Conservation (phyloP, 2,888 invertebrate species). For the Allophyes oxyacanthae region DNA sequence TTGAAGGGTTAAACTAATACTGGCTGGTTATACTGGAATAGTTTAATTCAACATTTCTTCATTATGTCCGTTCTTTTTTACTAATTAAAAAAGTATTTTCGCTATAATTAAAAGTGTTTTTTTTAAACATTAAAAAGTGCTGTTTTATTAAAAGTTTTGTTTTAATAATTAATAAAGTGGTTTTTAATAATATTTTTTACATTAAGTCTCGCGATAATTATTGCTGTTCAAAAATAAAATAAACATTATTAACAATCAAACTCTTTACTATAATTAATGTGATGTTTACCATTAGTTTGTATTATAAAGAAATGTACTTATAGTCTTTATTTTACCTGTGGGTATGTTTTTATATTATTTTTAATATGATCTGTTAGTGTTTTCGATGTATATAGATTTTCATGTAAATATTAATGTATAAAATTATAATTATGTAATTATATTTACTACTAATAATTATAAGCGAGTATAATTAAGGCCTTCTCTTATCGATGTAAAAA, state of each 20-base stretch:
- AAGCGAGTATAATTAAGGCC: constrained; percentile 48
- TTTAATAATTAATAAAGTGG: too few relatives aligned
- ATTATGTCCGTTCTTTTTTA: too few relatives aligned
- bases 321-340: constrained; percentile 52
- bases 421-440: constrained; percentile 58
- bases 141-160: too few relatives aligned
- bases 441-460: constrained; percentile 53
- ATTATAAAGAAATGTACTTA: constrained; percentile 52
- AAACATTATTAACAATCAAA: constrained; percentile 7
- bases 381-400: constrained; percentile 72
- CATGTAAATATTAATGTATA: constrained; percentile 77
- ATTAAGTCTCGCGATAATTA: constrained; percentile 5
- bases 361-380: constrained; percentile 77
- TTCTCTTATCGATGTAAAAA: constrained; percentile 49
- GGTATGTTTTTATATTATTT: constrained; percentile 57
- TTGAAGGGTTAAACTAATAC: too few relatives aligned
- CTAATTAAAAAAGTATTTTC: too few relatives aligned
- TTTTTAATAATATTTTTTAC: too few relatives aligned
- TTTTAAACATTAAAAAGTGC: too few relatives aligned
- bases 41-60: too few relatives aligned
- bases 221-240: constrained; percentile 25
- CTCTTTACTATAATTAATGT: constrained; percentile 57
- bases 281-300: constrained; percentile 82
- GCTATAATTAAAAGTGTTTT: too few relatives aligned
- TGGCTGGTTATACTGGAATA: too few relatives aligned